Base-by-base conservation (phyloP, 2,797 vertebrate species). In the Florisuga fusca region DNA sequence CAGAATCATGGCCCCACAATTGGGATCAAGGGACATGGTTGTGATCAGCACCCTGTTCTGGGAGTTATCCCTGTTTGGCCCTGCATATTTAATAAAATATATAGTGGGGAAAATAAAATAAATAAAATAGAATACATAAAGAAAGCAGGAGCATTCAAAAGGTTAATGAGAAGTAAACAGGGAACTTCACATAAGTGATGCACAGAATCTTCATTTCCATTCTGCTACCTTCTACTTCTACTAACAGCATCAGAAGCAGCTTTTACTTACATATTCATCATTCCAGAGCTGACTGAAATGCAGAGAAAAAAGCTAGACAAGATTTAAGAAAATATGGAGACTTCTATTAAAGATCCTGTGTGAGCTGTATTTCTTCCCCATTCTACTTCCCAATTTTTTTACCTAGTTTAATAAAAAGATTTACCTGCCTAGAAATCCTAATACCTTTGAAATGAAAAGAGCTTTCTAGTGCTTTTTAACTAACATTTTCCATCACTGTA, bases 181-280 rank as follows among this genome's bases (percentile, higher is more conserved):
- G 90, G 73, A 94, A 97, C 95, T 97, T 95, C 45, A 69, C 15
- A 1, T 82, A 93, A 96, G 80, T 84, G 69, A 79, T 84, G 77
- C 75, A 95, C 58, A 96, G 95, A 97, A 54, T 84, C 64, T 95
- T 64, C 96, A 92, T 97, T 96, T 94, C 84, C 77, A 95, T 96
- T 96, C 95, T 95, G 87, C 90, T 97, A 94, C 96, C 88, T 92
- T 97, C 86, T 83, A 71, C 48, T 94, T 95, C 51, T 7, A 3
- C 90, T 96, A 92, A 93, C 69, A 97, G 90, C 85, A 72, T 64
- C 69, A 83, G 82, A 84, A 83, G 48, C 80, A 97, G 90, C 89
- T 95, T 93, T 84, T 95, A 95, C 66, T 93, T 84, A 93, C 76
- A 95, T 87, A 96, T 95, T 95, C 45, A 54, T 95, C 66, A 90